Percentiles rank a stretch among this genome's conserved stretches.
Evolutionary conservation across 2,797 vertebrate species (phyloP).

Genomic region (Odontamblyopus rebecca): DNA sequence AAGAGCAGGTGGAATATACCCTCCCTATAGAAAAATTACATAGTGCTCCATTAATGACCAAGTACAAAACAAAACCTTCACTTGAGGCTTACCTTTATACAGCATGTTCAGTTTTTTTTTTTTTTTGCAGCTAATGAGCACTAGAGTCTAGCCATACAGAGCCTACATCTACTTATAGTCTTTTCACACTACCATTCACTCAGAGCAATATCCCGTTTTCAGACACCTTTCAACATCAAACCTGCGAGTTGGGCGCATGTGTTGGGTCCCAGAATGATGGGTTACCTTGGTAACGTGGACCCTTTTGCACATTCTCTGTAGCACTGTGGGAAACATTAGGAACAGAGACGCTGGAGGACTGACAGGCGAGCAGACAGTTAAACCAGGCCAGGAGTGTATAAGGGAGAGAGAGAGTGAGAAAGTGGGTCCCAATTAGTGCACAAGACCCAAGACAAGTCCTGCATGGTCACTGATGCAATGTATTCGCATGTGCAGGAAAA

Average conservation of each 20-base stretch:
- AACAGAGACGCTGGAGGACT: conserved; percentile 31
- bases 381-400: conserved; percentile 27
- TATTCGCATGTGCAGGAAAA: conserved; percentile 21
- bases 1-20: too few species aligned
- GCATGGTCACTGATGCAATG: conserved; percentile 17
- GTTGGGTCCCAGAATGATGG: conserved; percentile 44
- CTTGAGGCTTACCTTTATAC: neutral
- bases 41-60: too few species aligned
- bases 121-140: neutral
- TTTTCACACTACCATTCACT: conserved; percentile 20
- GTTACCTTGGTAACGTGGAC: conserved; percentile 70
- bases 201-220: conserved; percentile 14
- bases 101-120: neutral
- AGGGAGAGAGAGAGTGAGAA: conserved; percentile 22
- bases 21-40: too few species aligned
- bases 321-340: conserved; percentile 46
- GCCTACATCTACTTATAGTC: conserved; percentile 10
- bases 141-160: conserved; percentile 6
- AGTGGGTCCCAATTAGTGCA: conserved; percentile 47
- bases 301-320: conserved; percentile 44
- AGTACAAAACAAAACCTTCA: neutral
- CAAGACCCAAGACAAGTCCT: conserved; percentile 20
- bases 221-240: conserved; percentile 40
- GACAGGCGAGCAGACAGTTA: conserved; percentile 24
- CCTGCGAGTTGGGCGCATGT: conserved; percentile 39